Evolutionary conservation across 2,113 vertebrate species (phyloP).

Genomic region (Aspiorhynchus laticeps): DNA sequence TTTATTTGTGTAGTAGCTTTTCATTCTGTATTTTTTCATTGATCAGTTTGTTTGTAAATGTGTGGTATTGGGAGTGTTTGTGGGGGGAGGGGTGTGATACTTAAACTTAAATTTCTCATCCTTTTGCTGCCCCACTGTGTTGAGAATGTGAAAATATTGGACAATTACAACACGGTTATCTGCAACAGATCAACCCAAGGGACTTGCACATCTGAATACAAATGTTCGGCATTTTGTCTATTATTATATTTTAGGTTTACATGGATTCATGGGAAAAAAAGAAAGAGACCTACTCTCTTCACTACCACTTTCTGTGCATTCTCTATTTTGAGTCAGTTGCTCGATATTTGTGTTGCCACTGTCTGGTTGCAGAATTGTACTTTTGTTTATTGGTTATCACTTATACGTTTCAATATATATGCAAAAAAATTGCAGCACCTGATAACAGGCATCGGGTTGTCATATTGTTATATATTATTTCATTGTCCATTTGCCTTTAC

Average conservation of each 20-base stretch:
- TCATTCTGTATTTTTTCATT: background rate
- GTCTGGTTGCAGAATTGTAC: background rate
- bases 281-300: background rate
- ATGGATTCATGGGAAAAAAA: background rate
- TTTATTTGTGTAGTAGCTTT: background rate
- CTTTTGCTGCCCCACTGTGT: constrained; percentile 27
- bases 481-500: background rate
- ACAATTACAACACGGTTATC: background rate
- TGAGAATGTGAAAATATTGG: constrained; percentile 20
- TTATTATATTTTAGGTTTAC: background rate
- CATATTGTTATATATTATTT: background rate
- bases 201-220: background rate
- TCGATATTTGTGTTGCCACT: background rate
- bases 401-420: background rate
- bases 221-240: background rate
- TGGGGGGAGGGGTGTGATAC: background rate
- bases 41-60: background rate
- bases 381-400: background rate
- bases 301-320: background rate
- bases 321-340: background rate
- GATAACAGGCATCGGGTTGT: background rate
- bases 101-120: background rate
- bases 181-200: background rate
- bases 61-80: background rate
- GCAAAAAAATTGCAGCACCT: background rate